Percentiles rank a stretch among this genome's conserved stretches.
Evolutionary conservation across 2,113 vertebrate species (phyloP).

Genomic region (Tamias sibiricus): DNA sequence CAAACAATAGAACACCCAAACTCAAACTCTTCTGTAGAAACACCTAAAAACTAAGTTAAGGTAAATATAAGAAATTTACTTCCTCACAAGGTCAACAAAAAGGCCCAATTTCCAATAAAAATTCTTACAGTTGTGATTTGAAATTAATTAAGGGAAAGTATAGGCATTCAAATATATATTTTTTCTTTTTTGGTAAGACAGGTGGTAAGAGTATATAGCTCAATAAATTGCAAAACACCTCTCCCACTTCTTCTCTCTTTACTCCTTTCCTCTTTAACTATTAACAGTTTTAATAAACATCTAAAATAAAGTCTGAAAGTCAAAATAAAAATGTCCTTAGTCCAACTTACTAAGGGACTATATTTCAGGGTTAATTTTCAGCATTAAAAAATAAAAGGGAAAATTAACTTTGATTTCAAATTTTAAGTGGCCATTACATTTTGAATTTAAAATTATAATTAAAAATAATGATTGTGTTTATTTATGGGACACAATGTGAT

Average conservation of each 20-base stretch:
- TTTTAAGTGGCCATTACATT: background rate
- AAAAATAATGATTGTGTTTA: background rate
- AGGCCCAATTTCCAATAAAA: background rate
- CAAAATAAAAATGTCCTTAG: background rate
- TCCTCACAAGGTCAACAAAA: background rate
- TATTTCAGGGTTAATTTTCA: background rate
- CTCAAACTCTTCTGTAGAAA: background rate
- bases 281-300: constrained; percentile 28
- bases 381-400: constrained; percentile 9
- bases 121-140: constrained; percentile 28
- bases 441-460: background rate
- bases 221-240: background rate
- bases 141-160: constrained; percentile 24
- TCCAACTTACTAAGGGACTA: background rate
- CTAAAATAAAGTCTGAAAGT: constrained; percentile 17
- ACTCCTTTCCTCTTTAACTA: constrained; percentile 5
- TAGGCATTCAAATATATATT: background rate
- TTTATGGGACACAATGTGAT: background rate
- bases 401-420: constrained; percentile 24
- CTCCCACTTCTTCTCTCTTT: background rate
- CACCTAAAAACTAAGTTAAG: background rate
- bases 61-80: background rate
- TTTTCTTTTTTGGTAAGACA: constrained; percentile 10
- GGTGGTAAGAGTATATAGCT: background rate
- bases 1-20: background rate